phyloP scores from a whole-genome alignment of 2,888 invertebrate species.

The Machimus atricapillus region DNA sequence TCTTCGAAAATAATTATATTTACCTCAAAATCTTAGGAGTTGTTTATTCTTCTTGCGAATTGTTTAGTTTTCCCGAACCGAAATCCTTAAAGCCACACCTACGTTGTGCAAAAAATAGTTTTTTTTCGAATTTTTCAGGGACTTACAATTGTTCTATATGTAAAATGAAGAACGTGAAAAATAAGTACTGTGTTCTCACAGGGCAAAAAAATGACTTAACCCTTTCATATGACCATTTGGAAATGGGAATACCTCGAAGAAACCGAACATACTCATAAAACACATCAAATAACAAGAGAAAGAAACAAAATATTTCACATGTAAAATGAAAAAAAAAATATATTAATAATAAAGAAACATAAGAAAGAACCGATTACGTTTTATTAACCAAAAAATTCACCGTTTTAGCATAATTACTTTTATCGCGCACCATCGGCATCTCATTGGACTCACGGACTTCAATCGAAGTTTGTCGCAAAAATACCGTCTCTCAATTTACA shows the following conservation, averaged over 20 bases:
- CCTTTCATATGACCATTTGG: background rate
- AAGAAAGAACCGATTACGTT: background rate
- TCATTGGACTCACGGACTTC: background rate
- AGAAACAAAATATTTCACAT: background rate
- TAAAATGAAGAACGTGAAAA: too few relatives aligned
- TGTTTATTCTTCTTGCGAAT: too few relatives aligned
- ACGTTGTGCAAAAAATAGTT: too few relatives aligned
- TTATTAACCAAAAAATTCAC: background rate
- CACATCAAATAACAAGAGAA: background rate
- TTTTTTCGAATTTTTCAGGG: too few relatives aligned
- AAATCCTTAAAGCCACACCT: too few relatives aligned
- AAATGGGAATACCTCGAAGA: background rate
- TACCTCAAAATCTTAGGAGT: too few relatives aligned
- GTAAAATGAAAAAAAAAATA: background rate
- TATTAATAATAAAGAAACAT: background rate
- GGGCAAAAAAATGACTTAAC: too few relatives aligned
- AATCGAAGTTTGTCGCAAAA: background rate
- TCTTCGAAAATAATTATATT: too few relatives aligned
- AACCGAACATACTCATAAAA: background rate
- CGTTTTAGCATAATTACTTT: background rate
- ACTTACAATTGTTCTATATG: too few relatives aligned
- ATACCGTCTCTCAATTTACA: background rate
- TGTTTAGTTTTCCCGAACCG: too few relatives aligned
- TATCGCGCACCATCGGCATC: background rate
- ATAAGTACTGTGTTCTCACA: too few relatives aligned